Conservation (phyloP, 2,113 vertebrate species). For the Psittacula cyanocephala region DNA sequence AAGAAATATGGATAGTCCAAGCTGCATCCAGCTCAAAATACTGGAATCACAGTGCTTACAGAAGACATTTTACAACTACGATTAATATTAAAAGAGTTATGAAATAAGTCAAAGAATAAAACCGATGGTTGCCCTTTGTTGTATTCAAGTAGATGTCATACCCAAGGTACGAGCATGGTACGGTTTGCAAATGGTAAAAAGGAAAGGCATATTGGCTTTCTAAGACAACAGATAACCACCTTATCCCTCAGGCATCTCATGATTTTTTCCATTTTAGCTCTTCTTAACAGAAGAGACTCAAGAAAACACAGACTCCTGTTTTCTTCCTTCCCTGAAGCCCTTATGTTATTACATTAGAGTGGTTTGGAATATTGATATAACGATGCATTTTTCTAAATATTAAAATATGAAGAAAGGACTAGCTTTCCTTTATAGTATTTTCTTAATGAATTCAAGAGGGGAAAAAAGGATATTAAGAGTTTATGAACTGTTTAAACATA, state of each 20-base stretch:
- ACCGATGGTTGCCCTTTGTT: neutral
- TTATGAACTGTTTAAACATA: constrained; percentile 74
- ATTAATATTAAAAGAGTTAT: neutral
- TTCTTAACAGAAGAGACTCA: neutral
- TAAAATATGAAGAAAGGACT: neutral
- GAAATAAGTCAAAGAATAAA: neutral
- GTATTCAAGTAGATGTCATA: neutral
- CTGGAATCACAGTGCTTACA: neutral
- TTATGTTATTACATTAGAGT: neutral
- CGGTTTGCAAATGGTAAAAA: neutral
- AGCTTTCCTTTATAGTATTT: constrained; percentile 45
- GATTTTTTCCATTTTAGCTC: neutral
- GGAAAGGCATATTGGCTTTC: neutral
- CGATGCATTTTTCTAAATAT: constrained; percentile 23
- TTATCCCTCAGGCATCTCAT: neutral
- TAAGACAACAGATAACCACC: neutral
- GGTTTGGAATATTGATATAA: neutral
- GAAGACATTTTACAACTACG: neutral
- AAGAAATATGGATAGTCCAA: neutral
- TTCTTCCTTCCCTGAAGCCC: neutral
- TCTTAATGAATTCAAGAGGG: constrained; percentile 47
- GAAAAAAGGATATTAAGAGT: constrained; percentile 58
- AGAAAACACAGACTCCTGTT: neutral
- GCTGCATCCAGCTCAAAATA: neutral
- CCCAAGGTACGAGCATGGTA: neutral